Conservation (phyloP, 2,113 vertebrate species). For the Microtus ochrogaster region DNA sequence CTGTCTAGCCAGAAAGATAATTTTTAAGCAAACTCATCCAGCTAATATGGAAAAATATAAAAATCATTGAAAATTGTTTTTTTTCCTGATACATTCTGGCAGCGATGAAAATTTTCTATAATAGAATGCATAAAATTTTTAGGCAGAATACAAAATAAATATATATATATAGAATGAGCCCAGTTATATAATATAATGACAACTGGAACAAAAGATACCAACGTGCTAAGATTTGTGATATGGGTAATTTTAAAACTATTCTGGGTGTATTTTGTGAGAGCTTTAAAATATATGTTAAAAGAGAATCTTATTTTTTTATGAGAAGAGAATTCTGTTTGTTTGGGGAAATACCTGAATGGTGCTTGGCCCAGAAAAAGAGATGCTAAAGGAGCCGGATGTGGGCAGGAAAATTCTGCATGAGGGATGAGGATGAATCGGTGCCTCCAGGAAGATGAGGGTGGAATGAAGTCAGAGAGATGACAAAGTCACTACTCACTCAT, state of each 20-base stretch:
- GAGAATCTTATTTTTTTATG: slow-evolving; percentile 9
- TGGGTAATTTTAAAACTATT: background rate
- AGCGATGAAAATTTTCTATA: background rate
- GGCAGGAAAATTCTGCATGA: background rate
- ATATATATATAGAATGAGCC: background rate
- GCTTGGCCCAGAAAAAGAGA: slow-evolving; percentile 28
- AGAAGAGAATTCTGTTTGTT: slow-evolving; percentile 40
- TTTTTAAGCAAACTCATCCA: slow-evolving; percentile 16
- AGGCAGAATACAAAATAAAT: background rate
- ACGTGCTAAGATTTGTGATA: slow-evolving; percentile 11
- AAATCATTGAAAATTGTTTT: slow-evolving; percentile 43
- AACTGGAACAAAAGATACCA: background rate
- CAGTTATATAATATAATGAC: slow-evolving; percentile 30
- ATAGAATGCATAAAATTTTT: background rate
- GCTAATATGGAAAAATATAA: slow-evolving; percentile 17
- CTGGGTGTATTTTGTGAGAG: slow-evolving; percentile 14
- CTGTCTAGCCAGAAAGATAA: background rate
- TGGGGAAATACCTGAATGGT: slow-evolving; percentile 1
- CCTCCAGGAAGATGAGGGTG: slow-evolving; percentile 32
- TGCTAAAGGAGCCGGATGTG: background rate
- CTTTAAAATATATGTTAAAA: background rate
- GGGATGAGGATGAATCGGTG: background rate
- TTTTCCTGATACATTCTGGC: slow-evolving; percentile 12
- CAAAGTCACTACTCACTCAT: background rate
- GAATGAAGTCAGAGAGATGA: slow-evolving; percentile 17